phyloP scores from a whole-genome alignment of 2,888 invertebrate genomes.

The Cordylochernes scorpioides region DNA sequence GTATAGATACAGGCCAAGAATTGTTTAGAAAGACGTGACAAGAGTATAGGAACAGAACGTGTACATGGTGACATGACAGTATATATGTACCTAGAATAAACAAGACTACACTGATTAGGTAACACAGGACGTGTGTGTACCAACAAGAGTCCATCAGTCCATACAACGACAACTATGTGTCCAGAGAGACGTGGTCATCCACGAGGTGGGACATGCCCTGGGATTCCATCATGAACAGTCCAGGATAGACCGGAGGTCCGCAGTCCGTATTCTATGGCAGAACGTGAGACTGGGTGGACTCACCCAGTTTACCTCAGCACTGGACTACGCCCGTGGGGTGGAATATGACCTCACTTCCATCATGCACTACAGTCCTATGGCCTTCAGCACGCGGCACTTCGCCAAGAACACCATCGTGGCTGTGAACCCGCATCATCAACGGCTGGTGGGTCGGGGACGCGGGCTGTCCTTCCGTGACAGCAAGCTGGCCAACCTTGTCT shows the following conservation, averaged over 20 bases:
- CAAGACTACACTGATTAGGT: too few species aligned
- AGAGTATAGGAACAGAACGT: too few species aligned
- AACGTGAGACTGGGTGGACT: constrained; percentile 7
- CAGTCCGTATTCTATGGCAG: constrained; percentile 7
- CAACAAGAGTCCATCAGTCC: too few species aligned
- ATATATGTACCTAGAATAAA: too few species aligned
- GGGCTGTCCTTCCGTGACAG: constrained; percentile 15
- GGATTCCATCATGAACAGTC: constrained; percentile 10
- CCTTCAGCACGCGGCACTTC: constrained; percentile 12
- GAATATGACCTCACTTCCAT: constrained; percentile 12
- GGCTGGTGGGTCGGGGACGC: constrained; percentile 16
- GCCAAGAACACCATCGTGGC: constrained; percentile 17
- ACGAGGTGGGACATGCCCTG: constrained; percentile 9
- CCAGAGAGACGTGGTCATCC: constrained; percentile 7
- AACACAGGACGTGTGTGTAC: too few species aligned
- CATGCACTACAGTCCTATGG: constrained; percentile 13
- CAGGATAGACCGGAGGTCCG: constrained; percentile 5
- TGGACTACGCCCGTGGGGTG: constrained; percentile 7
- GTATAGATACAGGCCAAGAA: too few species aligned
- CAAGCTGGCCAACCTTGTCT: constrained; percentile 15
- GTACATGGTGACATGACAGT: too few species aligned
- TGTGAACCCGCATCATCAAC: constrained; percentile 16
- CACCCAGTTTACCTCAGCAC: constrained; percentile 6
- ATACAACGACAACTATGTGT: background rate
- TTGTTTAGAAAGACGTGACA: too few species aligned